Evolutionary conservation across 2,797 vertebrate genomes (phyloP), one percentile per base, ranked within the genome.

Genomic region (Arctocebus calabarensis): DNA sequence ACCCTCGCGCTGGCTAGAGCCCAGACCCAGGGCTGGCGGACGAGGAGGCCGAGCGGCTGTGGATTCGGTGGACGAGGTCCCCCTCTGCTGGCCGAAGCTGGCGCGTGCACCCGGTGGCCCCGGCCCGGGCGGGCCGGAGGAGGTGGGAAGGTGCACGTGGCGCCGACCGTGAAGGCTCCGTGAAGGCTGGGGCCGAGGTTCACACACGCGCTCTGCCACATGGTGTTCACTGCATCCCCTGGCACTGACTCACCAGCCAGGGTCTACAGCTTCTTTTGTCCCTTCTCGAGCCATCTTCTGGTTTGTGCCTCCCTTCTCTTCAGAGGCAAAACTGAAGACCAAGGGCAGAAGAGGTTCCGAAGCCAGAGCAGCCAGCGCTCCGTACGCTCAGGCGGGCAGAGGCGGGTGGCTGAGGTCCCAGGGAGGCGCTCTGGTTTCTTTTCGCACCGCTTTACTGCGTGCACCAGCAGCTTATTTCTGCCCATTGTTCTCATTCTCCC

Each of bases 71-170:
- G 97, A 22, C 68, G 52, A 95, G 75, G 66, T 32, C 88, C 7
- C 96, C 97, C 95, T 84, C 97, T 97, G 86, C 96, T 96, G 97
- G 96, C 52, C 5, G 1, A 23, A 91, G 23, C 40, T 92, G 79
- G 77, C n/a, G 66, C 25, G 62, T 79, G 61, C 86, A 64, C 77
- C 29, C 62, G 22, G 23, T n/a, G 8, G 27, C 52, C 52, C n/a
- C 7, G 6, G n/a, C 5, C 25, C 5, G 7, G 61, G 40, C 32
- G 6, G 71, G 40, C 19, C 48, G 52, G 52, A 29, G 61, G 59
- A 16, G 43, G 52, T 64, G 37, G 55, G 79, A 82, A 82, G 79
- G 57, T 37, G 37, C 34, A 7, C 23, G 8, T 25, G 2, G 34
- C n/a, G 34, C 10, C 9, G 34, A 37, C 20, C 0, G 7, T 4